Base-by-base conservation (phyloP, 1,140 invertebrate genomes). In the Helicoverpa armigera region DNA sequence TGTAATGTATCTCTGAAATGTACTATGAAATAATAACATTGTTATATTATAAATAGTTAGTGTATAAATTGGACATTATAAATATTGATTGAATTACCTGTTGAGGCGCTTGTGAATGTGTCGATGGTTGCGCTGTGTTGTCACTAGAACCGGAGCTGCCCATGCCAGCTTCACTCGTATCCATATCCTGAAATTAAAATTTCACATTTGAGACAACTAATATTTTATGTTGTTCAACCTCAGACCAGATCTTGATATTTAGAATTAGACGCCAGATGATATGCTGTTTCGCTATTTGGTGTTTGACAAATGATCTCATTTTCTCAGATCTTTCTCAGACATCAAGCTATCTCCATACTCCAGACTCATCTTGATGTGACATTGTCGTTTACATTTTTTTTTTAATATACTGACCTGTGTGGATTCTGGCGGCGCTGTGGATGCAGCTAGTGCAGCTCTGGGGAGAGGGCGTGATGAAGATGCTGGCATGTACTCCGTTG, bases 401-500 rank as follows among this genome's bases (percentile, higher is more conserved):
- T 9, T 29, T 18, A 60, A 73, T 54, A 35, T 58, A 63, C 31
- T 31, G 43, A 83, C 84, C 80, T 85, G 82, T 48, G 82, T 83
- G 16, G 83, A 84, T 23, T 84, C 83, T 16, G 92, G 94, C 18
- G 93, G 95, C 60, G 87, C 84, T 12, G 90, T 77, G 9, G 88
- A 85, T 90, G 89, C 95, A 93, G 93, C 92, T 63, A 96, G 87
- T 7, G 96, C 90, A 82, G 95, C 92, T 86, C 87, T 94, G 88
- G 87, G 94, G 91, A 83, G 90, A 87, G 76, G 96, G 91, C 61
- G 96, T 1, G 96, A 97, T 56, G 96, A 97, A 0, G 96, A 97
- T 0, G 96, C 96, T 2, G 97, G 96, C 95, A 97, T 97, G 87
- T 97, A 97, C 86, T 97, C 96, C 0, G 96, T 97, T 29, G 95